These are phyloP conservation scores for Lineus longissimus DNA, from an alignment of 1,140 invertebrate genomes.

Conservation along the genomic window DNA sequence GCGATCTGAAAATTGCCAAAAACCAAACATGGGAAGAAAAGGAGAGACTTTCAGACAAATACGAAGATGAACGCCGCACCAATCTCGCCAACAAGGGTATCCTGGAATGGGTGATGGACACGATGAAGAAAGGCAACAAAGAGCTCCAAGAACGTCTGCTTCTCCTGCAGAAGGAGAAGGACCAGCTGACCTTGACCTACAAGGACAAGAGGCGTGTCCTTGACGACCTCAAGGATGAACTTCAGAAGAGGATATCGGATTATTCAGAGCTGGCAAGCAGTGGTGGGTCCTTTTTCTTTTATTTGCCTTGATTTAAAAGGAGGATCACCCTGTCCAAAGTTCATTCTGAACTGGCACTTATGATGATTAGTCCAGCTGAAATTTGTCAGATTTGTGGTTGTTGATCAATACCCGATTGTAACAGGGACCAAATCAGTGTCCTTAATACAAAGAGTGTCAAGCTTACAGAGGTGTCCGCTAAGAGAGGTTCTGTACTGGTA, in stretches of 20 bases:
- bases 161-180: conserved; percentile 45
- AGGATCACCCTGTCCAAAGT: too few species aligned
- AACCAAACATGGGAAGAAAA: conserved; percentile 43
- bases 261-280: conserved; percentile 42
- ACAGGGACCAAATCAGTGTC: too few species aligned
- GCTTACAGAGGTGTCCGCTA: too few species aligned
- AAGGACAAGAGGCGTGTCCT: conserved; percentile 38
- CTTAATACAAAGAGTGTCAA: too few species aligned
- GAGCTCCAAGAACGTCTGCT: conserved; percentile 42
- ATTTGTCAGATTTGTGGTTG: too few species aligned
- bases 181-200: conserved; percentile 37
- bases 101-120: conserved; percentile 47
- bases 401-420: too few species aligned
- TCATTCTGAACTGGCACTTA: too few species aligned
- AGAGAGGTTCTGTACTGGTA: too few species aligned
- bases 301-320: too few species aligned
- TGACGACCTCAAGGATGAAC: conserved; percentile 38
- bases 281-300: conserved; percentile 33
- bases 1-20: conserved; percentile 45
- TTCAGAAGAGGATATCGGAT: conserved; percentile 39
- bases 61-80: conserved; percentile 41
- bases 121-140: conserved; percentile 41
- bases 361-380: too few species aligned
- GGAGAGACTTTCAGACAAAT: conserved; percentile 32
- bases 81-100: conserved; percentile 47